phyloP scores from a whole-genome alignment of 2,888 invertebrate species.

The Bombylius major region DNA sequence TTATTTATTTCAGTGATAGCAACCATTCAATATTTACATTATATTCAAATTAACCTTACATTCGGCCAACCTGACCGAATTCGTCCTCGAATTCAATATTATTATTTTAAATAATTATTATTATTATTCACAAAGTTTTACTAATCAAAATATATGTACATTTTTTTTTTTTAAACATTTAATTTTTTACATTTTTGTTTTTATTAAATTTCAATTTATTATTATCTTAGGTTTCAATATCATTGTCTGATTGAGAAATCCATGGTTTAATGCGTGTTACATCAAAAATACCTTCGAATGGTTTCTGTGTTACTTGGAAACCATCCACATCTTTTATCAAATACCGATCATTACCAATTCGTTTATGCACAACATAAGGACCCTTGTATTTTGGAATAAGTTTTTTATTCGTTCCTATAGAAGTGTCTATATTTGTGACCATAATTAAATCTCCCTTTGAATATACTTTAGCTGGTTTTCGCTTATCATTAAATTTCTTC shows the following conservation, averaged over 20 bases:
- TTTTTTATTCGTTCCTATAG: slow-evolving; percentile 12
- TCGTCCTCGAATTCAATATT: no score
- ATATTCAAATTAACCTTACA: no score
- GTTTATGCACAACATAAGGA: slow-evolving; percentile 9
- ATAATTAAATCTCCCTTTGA: slow-evolving; percentile 15
- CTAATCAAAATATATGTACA: no score
- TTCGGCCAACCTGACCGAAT: no score
- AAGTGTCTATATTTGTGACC: slow-evolving; percentile 11
- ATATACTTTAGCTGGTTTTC: slow-evolving; percentile 11
- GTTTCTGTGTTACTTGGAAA: background rate
- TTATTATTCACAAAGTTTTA: no score
- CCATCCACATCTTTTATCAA: background rate
- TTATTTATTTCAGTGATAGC: no score
- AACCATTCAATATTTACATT: no score
- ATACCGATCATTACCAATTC: slow-evolving; percentile 11
- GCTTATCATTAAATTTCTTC: slow-evolving; percentile 3
- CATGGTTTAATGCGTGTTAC: background rate
- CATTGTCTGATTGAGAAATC: background rate
- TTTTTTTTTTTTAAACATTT: no score
- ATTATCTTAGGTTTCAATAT: no score
- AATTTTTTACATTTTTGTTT: no score
- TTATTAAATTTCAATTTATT: no score
- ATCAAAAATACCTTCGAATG: background rate
- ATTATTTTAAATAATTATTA: no score
- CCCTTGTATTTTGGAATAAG: slow-evolving; percentile 7